phyloP scores from a whole-genome alignment of 2,113 vertebrate genomes.

The Bubalus kerabau region DNA sequence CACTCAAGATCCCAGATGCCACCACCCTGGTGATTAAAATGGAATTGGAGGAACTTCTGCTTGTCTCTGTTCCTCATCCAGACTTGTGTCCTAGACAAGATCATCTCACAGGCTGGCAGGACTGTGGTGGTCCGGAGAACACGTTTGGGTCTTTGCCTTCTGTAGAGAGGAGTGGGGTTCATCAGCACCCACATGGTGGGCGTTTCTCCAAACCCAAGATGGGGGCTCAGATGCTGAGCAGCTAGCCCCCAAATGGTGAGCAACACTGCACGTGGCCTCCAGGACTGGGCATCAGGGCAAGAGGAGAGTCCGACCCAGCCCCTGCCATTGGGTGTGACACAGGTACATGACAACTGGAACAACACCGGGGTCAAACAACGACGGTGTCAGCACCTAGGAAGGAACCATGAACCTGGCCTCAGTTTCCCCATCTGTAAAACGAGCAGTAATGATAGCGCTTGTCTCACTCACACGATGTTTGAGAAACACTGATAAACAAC shows the following conservation, averaged over 20 bases:
- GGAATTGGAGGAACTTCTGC: not conserved
- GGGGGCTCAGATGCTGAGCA: too few relatives aligned
- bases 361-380: not conserved
- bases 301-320: not conserved
- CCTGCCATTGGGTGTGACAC: not conserved
- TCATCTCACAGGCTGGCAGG: not conserved
- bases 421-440: not conserved
- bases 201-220: not conserved
- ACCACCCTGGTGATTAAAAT: not conserved
- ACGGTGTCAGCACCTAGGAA: not conserved
- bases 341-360: not conserved
- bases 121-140: not conserved
- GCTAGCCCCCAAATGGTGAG: not conserved
- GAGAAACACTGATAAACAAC: not conserved
- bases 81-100: not conserved
- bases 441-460: not conserved
- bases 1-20: not conserved
- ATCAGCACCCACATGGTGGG: not conserved
- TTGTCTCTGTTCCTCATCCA: not conserved
- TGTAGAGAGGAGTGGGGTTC: not conserved
- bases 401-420: not conserved
- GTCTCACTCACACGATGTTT: not conserved
- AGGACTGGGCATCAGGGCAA: not conserved
- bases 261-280: accelerated
- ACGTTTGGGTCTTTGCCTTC: not conserved